These are phyloP conservation scores for Gastrophysa polygoni DNA, from an alignment of 2,888 invertebrate genomes.

Conservation along the genomic window DNA sequence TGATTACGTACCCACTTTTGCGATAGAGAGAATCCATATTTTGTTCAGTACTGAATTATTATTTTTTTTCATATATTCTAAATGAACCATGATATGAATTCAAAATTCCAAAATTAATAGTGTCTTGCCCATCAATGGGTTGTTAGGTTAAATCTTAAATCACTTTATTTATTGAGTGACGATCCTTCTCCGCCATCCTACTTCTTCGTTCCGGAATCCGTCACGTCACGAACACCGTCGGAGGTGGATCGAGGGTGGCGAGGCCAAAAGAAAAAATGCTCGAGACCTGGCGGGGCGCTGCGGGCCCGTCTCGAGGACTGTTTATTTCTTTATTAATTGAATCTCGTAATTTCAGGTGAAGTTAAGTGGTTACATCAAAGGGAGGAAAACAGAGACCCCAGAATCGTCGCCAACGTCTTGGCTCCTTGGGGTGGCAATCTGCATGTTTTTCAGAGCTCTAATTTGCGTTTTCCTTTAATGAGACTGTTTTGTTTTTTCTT, in stretches of 20 bases:
- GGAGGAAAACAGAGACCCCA: conserved; percentile 17
- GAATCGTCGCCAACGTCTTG: conserved; percentile 24
- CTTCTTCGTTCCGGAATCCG: conserved; percentile 29
- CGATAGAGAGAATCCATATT: too few species aligned
- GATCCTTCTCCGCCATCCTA: conserved; percentile 11
- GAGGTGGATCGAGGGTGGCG: conserved; percentile 35
- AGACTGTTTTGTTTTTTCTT: not conserved
- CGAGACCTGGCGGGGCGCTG: conserved; percentile 35
- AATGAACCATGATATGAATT: too few species aligned
- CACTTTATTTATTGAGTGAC: too few species aligned
- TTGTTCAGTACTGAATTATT: too few species aligned
- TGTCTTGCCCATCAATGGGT: not conserved
- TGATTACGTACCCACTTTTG: too few species aligned
- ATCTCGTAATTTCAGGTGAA: conserved; percentile 40
- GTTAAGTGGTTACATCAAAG: conserved; percentile 39
- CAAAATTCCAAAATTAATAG: too few species aligned
- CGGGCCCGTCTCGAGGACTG: conserved; percentile 38
- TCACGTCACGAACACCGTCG: conserved; percentile 39
- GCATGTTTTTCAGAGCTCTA: conserved; percentile 16
- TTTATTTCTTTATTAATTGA: conserved; percentile 41
- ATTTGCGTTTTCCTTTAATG: not conserved
- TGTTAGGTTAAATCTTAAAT: too few species aligned
- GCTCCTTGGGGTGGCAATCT: conserved; percentile 31
- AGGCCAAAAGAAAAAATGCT: conserved; percentile 36
- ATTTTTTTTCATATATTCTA: too few species aligned